Evolutionary conservation across 2,797 vertebrate species (phyloP), one percentile per base, ranked within the genome.

Genomic region (Steatocranus sp.): DNA sequence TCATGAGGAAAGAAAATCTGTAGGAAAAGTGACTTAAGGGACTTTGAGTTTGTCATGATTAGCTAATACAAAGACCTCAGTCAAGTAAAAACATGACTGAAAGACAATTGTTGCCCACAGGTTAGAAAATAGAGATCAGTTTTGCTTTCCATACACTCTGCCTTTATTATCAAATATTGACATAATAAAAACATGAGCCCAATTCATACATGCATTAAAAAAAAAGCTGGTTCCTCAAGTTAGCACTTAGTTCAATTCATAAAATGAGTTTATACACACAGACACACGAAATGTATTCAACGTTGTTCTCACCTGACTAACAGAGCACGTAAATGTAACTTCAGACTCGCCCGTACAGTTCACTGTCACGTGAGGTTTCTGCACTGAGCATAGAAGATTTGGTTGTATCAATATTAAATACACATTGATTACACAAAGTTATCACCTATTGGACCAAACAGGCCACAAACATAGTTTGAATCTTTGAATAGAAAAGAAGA

Each of bases 331-430:
- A 70, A 70, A 70, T 11, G 38, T 70, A 17, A 70, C 63, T 7
- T 46, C 1, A 8, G 66, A 27, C 6, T 11, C 4, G 38, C 8
- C n/a, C 5, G 3, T 9, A 43, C 66, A 70, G 6, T 25, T 27
- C 8, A 11, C 15, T 0, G 0, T 46, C 38, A 70, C 23, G 0
- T 11, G 3, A 0, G 66, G 66, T 43, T 70, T 70, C 38, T 70
- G 38, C 23, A 70, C 66, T 70, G 66, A 46, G 23, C 23, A 70
- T 0, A 27, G 15, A 27, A 70, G 8, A 18, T 70, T 70, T 17
- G 9, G 41, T 70, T 11, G 15, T 0, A 46, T 27, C 6, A 18
- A 3, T 70, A 27, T 43, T 43, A 41, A 11, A 43, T 68, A 17
- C 15, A 43, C 36, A 68, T 27, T 17, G 63, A 68, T 43, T 17